These are phyloP conservation scores for Dilophus febrilis DNA, from an alignment of 2,888 invertebrate genomes.

Conservation along the genomic window DNA sequence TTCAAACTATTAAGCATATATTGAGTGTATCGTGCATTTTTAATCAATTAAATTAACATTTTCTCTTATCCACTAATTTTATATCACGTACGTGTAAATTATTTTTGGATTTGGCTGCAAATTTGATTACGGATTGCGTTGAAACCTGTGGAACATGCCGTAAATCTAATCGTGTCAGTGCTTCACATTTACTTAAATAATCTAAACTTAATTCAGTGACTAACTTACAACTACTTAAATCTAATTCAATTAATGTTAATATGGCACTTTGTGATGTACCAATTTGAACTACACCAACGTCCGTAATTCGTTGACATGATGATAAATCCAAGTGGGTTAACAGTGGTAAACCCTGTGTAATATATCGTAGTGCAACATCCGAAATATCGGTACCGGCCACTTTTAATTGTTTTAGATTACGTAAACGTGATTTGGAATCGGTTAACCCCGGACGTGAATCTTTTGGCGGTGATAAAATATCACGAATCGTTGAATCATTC, in stretches of 20 bases:
- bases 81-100: conserved; percentile 65
- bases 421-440: conserved; percentile 56
- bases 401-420: conserved; percentile 55
- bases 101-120: conserved; percentile 63
- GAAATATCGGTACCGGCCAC: conserved; percentile 80
- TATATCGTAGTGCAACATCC: conserved; percentile 53
- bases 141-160: conserved; percentile 66
- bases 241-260: conserved; percentile 50
- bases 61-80: conserved; percentile 50
- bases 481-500: conserved; percentile 67
- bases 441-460: conserved; percentile 64
- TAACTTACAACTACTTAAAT: conserved; percentile 65
- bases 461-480: conserved; percentile 71
- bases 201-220: conserved; percentile 70
- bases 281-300: conserved; percentile 77
- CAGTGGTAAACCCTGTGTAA: conserved; percentile 57
- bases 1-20: too few relatives aligned
- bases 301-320: conserved; percentile 74
- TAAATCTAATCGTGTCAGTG: conserved; percentile 53
- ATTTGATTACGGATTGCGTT: conserved; percentile 66
- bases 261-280: conserved; percentile 54
- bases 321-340: conserved; percentile 63
- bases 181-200: conserved; percentile 59
- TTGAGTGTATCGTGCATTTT: too few relatives aligned
- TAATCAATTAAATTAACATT: conserved; percentile 4